Evolutionary conservation across 2,888 invertebrate species (phyloP), one percentile per base, ranked within the genome.

Genomic region (Trissolcus japonicus): DNA sequence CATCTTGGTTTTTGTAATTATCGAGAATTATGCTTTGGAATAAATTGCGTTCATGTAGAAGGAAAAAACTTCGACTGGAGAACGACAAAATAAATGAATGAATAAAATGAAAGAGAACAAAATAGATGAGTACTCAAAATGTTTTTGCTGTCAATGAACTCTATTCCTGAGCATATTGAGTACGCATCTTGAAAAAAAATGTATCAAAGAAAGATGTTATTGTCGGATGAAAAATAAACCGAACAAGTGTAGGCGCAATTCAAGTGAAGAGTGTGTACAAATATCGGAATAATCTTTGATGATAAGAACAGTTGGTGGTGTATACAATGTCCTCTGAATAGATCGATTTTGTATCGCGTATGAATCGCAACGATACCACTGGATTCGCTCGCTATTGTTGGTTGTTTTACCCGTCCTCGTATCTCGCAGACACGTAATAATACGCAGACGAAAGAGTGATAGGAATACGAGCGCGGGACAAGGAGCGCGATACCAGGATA

Each of bases 401-500:
- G 69, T 61, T 57, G 73, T 69, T 74, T 73, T 66, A 60, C 65
- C 57, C 56, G 48, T 50, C 17, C 50, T 56, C 61, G 61, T 62
- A 67, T 71, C 71, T 35, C 56, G 61, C 61, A 68, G 75, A 51
- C 72, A 72, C 68, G 67, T 76, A 62, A 73, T 72, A 75, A 75
- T 75, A 76, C 76, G 65, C 66, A 71, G 76, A 46, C 72, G 61
- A 53, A 59, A 65, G 75, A 75, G 62, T 66, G 78, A 78, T 76
- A 69, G 76, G 73, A 79, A 78, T 68, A 68, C 59, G 66, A 57
- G 67, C 68, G 25, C 40, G 57, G 60, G 76, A 67, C 75, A 77
- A 78, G 78, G 79, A 76, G 53, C 62, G 40, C 61, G 80, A 80
- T 82, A 84, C 84, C 80, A 80, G 85, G 85, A 86, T 85, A 83